Base-by-base conservation (phyloP, 1,140 invertebrate species). In the Copidosoma floridanum region DNA sequence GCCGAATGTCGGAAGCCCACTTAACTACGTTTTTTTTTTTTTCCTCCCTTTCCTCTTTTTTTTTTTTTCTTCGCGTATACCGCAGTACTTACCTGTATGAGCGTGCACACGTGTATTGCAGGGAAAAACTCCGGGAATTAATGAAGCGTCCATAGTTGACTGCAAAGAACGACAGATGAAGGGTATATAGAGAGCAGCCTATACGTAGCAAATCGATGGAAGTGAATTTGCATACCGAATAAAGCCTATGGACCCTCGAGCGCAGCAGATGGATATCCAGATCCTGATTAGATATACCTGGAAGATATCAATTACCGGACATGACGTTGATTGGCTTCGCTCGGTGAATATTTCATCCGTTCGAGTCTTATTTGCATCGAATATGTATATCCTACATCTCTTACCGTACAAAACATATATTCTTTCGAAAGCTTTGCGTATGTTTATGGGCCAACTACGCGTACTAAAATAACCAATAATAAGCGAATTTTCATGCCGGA, bases 1-100 rank as follows among this genome's bases (percentile, higher is more conserved):
- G 60, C 60, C 60, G 53, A 62, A 62, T 62, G 60, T 62, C 60
- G 53, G 60, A 62, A 62, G 60, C 60, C 60, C 53, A 61, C 58
- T 61, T 61, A 47, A 55, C 58, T 56, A 62, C 38, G 41, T 62
- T 32, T 47, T 57, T 23, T 27, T 38, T 29, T 57, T 43, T 51
- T 26, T 35, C 38, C 7, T 32, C 46, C n/a, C 26, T 38, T n/a
- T 37, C n/a, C 10, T 12, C 38, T 44, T 38, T 20, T 21, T 16
- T 35, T 37, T 47, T 26, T 51, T 32, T 50, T 52, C 47, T 29
- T 21, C 18, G 21, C 47, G 12, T 59, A 20, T 32, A 58, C 23
- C 48, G 41, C n/a, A n/a, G n/a, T n/a, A n/a, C n/a, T n/a, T n/a
- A n/a, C n/a, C n/a, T n/a, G n/a, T n/a, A n/a, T n/a, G n/a, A n/a